Evolutionary conservation across 2,888 invertebrate species (phyloP).

Genomic region (Lepidonotus clava): DNA sequence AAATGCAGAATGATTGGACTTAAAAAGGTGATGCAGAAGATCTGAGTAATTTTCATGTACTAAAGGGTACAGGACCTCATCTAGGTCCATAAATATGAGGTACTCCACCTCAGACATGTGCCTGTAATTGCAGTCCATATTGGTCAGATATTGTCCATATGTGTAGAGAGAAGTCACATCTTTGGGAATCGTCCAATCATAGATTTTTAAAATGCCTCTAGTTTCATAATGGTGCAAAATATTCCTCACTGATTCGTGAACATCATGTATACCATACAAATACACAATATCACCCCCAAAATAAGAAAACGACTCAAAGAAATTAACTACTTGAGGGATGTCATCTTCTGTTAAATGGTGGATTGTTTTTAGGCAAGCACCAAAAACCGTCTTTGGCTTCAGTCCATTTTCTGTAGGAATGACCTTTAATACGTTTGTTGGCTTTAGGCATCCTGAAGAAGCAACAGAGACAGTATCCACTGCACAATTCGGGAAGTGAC

Average conservation of each 20-base stretch:
- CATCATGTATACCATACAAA: not conserved
- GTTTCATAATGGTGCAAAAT: not conserved
- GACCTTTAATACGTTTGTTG: not conserved
- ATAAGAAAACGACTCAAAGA: not conserved
- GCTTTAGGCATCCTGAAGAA: not conserved
- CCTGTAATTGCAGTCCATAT: slow-evolving; percentile 21
- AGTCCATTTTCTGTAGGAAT: too few relatives aligned
- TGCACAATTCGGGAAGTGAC: not conserved
- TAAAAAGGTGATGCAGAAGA: too few relatives aligned
- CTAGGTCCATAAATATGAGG: not conserved
- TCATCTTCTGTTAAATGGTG: not conserved
- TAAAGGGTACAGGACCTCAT: not conserved
- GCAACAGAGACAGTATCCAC: not conserved
- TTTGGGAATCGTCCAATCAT: not conserved
- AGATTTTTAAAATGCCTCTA: not conserved
- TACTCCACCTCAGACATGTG: not conserved
- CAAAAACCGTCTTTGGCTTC: not conserved
- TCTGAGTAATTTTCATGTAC: not conserved
- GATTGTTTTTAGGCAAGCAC: not conserved
- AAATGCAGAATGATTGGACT: too few relatives aligned
- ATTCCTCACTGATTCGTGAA: not conserved
- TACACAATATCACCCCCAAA: not conserved
- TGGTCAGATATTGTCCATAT: not conserved
- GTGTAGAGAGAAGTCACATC: not conserved
- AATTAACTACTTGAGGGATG: not conserved